Base-by-base conservation (phyloP, 1,140 invertebrate species). In the Formica selysi region DNA sequence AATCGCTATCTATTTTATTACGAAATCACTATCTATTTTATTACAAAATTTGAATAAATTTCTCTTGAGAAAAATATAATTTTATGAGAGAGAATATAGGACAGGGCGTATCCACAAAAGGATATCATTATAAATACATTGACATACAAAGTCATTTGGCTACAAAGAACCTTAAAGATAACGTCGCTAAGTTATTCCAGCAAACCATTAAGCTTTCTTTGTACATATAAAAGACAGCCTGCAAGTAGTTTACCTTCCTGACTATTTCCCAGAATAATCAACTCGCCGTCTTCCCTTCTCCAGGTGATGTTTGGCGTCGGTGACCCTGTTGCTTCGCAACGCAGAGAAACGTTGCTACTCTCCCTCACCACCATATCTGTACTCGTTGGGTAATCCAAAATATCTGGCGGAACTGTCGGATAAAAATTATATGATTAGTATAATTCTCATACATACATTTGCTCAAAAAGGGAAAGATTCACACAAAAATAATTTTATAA, bases 301-400 rank as follows among this genome's bases (percentile, higher is more conserved):
- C 98, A 98, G 41, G 97, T 97, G 78, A 98, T 97, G 70, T 96
- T 97, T 0, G 98, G 98, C 22, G 96, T 95, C 8, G 98, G 98
- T 29, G 97, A 97, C 29, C 98, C 98, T 76, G 96, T 97, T 0
- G 97, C 97, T 2, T 97, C 97, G 91, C 98, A 99, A 84, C 96
- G 96, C 68, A 99, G 95, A 36, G 97, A 97, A 13, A 98, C 97
- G 92, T 98, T 98, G 62, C 96, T 97, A 3, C 98, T 98, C 93
- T 99, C 98, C 51, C 97, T 95, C 3, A 98, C 97, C 54, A 98
- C 97, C 95, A 98, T 97, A 94, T 99, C 98, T 19, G 97, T 97
- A 92, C 98, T 98, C 68, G 98, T 98, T 38, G 97, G 97, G 91
- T 97, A 97, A 95, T 98, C 98, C 92, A 98, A 95, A 89, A 98